Base-by-base conservation (phyloP, 1,140 invertebrate genomes). In the Drosophila nasuta region DNA sequence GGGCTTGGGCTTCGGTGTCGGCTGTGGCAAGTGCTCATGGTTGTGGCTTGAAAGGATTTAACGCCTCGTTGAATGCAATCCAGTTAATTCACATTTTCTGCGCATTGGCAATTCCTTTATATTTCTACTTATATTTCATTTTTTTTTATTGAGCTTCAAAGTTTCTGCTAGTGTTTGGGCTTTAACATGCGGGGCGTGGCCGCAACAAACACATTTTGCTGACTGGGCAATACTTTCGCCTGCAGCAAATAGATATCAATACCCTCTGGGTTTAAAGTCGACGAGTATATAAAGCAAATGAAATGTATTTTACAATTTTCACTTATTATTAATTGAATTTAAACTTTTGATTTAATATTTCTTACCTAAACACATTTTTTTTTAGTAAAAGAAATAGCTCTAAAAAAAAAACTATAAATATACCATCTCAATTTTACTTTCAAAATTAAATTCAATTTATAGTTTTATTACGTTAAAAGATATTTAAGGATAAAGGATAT, bases 41-140 rank as follows among this genome's bases (percentile, higher is more conserved):
- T 51, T 68, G 15, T 54, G 41, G 52, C 35, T 63, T 51, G 60
- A 86, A 79, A 70, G 71, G 72, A 76, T 86, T 86, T 71, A 79
- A 79, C 82, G 82, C 79, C 75, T 87, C 79, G 79, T 87, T 86
- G 79, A 66, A 72, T 85, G 77, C 74, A 80, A 83, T 73, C 71
- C 59, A 83, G 77, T 85, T 85, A 83, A 83, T 85, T 85, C 81
- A 62, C 65, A 64, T 78, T 82, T 75, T 64, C 28, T 77, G 71
- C 54, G 59, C 80, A 58, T 82, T 75, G 64, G 58, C 66, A 62
- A 70, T 82, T 46, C 30, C 15, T 56, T 43, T 13, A 33, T 56
- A 3, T 51, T 33, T 56, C 3, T 20, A 41, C 15, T 30, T 15
- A 30, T 45, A 28, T 41, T 10, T 38, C 11, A 17, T 58, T 10